Conservation (phyloP, 2,888 invertebrate species). For the Idaea straminata region DNA sequence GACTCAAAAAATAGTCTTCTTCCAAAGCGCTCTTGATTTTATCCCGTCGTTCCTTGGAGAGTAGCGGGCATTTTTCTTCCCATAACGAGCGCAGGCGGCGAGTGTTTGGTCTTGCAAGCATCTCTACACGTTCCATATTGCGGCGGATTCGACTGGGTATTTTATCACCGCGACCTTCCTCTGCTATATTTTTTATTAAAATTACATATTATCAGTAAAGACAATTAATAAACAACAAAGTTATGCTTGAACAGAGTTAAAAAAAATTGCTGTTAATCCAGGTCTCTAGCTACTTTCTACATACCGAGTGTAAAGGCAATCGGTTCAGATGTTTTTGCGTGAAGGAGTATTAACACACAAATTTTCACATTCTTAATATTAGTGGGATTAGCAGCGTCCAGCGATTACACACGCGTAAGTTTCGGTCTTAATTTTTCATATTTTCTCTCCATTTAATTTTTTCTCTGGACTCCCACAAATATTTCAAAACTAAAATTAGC, state of each 20-base stretch:
- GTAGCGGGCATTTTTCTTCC: slow-evolving; percentile 70
- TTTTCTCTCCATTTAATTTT: too few relatives aligned
- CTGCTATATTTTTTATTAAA: too few relatives aligned
- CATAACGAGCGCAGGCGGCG: slow-evolving; percentile 74
- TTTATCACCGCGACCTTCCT: slow-evolving; percentile 19
- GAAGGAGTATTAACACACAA: background rate
- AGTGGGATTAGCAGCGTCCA: background rate
- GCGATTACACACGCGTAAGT: too few relatives aligned
- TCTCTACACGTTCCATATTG: slow-evolving; percentile 69
- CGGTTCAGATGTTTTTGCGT: background rate
- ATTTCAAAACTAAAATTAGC: too few relatives aligned
- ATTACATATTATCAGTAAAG: too few relatives aligned
- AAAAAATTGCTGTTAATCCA: too few relatives aligned
- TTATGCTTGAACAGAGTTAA: too few relatives aligned
- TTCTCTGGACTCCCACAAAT: too few relatives aligned
- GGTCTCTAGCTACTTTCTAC: too few relatives aligned
- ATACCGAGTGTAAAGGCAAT: background rate
- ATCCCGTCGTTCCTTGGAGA: slow-evolving; percentile 72
- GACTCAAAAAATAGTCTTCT: slow-evolving; percentile 76
- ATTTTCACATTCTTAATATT: background rate
- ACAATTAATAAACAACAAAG: too few relatives aligned
- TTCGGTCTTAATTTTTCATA: too few relatives aligned
- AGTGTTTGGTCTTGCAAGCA: slow-evolving; percentile 75
- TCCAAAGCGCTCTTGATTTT: slow-evolving; percentile 78
- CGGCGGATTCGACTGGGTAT: slow-evolving; percentile 42